Evolutionary conservation across 2,797 vertebrate species (phyloP), one percentile per base, ranked within the genome.

Genomic region (Borostomias antarcticus): DNA sequence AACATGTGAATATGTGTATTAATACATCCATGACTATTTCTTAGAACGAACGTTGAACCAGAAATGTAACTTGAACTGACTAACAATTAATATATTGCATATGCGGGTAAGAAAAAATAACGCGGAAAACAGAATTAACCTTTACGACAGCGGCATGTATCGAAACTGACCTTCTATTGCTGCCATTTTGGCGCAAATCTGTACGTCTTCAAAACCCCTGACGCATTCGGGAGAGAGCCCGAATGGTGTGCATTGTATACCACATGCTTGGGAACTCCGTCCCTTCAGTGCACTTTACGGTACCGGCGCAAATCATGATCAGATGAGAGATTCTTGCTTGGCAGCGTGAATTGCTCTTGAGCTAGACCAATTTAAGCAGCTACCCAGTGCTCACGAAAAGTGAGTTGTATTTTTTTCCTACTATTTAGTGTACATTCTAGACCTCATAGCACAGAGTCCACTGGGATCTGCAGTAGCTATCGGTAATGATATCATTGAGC

Each of bases 171-270:
- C 6, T n/a, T 45, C 10, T 6, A 1, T 0, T 15, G 59, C 32
- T 25, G 35, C 76, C 79, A 76, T 81, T 45, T 64, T 72, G 79
- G 76, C 54, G 76, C 66, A 33, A 19, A 30, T 30, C 19, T 53
- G 19, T 4, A n/a, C 23, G 17, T 21, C 26, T n/a, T 53, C 10
- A 40, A 28, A n/a, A 45, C 7, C 10, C 25, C 2, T 17, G 6
- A n/a, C 47, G 28, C 29, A 66, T 33, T 59, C n/a, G 19, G 56
- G 52, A 57, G 32, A 45, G 43, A 62, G 13, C 68, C 73, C 62
- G 47, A 70, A 75, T 75, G 73, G 59, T 54, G 54, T 35, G 13
- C 26, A 43, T 25, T 19, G 13, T 37, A 43, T 64, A 21, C 26
- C n/a, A 29, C 33, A 37, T 45, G 13, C 15, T 58, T 29, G n/a